phyloP scores from a whole-genome alignment of 2,888 invertebrate species.

The Drosophila rellima region DNA sequence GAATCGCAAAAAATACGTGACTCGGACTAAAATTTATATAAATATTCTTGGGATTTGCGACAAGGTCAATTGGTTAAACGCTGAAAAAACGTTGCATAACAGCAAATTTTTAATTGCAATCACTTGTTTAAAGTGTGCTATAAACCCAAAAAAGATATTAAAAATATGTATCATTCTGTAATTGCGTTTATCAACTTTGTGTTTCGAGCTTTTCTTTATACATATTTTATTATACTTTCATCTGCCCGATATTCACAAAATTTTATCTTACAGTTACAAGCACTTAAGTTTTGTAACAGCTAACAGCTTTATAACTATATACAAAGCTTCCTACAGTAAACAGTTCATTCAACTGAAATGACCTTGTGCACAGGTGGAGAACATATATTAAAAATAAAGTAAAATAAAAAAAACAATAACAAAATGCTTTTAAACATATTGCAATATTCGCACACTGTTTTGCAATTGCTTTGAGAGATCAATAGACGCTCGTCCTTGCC shows the following conservation, averaged over 20 bases:
- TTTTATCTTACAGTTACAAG: conserved; percentile 2
- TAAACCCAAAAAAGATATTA: background rate
- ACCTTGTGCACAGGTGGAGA: conserved; percentile 51
- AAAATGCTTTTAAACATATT: conserved; percentile 20
- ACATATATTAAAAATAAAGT: conserved; percentile 27
- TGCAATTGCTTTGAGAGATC: conserved; percentile 36
- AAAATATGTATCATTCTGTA: background rate
- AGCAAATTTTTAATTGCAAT: conserved; percentile 13
- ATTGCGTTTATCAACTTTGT: background rate
- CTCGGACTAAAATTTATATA: conserved; percentile 34
- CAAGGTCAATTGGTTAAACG: conserved; percentile 55
- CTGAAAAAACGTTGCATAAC: conserved; percentile 27
- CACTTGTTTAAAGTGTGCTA: conserved; percentile 11
- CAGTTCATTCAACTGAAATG: conserved; percentile 61
- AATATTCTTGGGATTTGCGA: conserved; percentile 45
- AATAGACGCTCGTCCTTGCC: conserved; percentile 67
- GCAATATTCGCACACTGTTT: conserved; percentile 39
- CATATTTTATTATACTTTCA: too few species aligned
- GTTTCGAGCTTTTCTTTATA: too few species aligned
- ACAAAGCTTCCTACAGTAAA: conserved; percentile 47
- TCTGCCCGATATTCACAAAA: background rate
- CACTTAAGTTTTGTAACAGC: conserved; percentile 12
- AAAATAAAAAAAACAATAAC: conserved; percentile 24
- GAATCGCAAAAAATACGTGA: conserved; percentile 49
- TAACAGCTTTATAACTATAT: conserved; percentile 33